phyloP scores from a whole-genome alignment of 2,888 invertebrate genomes.

The Eupithecia subfuscata region DNA sequence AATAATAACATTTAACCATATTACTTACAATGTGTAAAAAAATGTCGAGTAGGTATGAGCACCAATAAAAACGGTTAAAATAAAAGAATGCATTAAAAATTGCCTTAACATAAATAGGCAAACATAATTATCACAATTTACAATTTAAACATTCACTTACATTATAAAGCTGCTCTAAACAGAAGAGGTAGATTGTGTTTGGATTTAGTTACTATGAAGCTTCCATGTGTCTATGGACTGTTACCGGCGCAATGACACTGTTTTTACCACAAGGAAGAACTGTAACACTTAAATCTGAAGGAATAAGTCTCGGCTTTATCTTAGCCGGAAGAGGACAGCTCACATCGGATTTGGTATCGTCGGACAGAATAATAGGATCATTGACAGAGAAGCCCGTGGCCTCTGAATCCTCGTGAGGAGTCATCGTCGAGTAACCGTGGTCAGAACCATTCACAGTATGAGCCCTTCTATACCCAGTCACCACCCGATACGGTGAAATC shows the following conservation, averaged over 20 bases:
- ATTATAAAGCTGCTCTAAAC: constrained; percentile 47
- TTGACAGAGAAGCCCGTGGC: constrained; percentile 90
- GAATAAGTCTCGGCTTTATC: constrained; percentile 72
- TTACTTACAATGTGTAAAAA: background rate
- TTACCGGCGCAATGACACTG: constrained; percentile 92
- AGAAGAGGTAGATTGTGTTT: constrained; percentile 63
- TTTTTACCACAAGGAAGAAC: constrained; percentile 82
- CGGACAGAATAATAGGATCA: constrained; percentile 84
- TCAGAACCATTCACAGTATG: constrained; percentile 93
- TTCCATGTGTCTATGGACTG: constrained; percentile 95
- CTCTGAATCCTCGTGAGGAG: constrained; percentile 95
- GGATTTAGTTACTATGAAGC: constrained; percentile 81
- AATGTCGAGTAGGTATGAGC: constrained; percentile 23
- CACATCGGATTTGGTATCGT: constrained; percentile 81
- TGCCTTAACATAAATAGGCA: constrained; percentile 30
- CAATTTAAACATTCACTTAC: constrained; percentile 33
- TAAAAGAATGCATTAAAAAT: constrained; percentile 13
- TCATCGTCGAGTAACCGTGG: constrained; percentile 97
- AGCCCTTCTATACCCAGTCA: constrained; percentile 91
- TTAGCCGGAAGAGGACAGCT: constrained; percentile 84
- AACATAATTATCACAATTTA: constrained; percentile 44
- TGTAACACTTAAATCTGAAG: constrained; percentile 75
- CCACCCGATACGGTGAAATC: constrained; percentile 94
- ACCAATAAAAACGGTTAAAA: constrained; percentile 30
- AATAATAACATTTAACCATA: background rate